Percentiles rank a stretch among this genome's conserved stretches.
Evolutionary conservation across 2,888 invertebrate genomes (phyloP).

Genomic region (Ditylenchus weischeri): DNA sequence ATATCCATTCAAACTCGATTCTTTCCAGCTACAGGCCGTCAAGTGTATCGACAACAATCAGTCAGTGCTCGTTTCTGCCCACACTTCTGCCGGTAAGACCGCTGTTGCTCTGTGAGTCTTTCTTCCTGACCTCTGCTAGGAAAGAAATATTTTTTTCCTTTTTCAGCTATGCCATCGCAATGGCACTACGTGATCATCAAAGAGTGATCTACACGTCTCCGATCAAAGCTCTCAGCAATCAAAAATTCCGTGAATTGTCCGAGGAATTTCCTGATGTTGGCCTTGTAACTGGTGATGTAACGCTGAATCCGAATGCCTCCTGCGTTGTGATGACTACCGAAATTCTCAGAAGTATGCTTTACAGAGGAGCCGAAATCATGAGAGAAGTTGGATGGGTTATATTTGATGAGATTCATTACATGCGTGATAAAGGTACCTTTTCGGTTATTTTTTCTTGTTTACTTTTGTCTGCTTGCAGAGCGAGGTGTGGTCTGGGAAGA

Average conservation of each 20-base stretch:
- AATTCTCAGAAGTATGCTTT: slow-evolving; percentile 96
- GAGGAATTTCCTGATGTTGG: slow-evolving; percentile 84
- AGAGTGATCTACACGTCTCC: slow-evolving; percentile 98
- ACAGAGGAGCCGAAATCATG: slow-evolving; percentile 96
- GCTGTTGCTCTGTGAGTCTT: slow-evolving; percentile 84
- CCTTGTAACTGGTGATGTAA: slow-evolving; percentile 95
- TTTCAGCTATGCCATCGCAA: slow-evolving; percentile 80
- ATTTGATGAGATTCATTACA: slow-evolving; percentile 99
- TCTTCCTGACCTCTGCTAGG: not conserved
- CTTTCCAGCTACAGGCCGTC: slow-evolving; percentile 77
- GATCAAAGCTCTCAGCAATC: slow-evolving; percentile 97
- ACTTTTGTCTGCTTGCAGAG: slow-evolving; percentile 64
- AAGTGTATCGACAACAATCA: slow-evolving; percentile 92
- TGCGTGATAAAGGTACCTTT: slow-evolving; percentile 79
- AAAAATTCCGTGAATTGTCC: slow-evolving; percentile 94
- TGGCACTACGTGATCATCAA: slow-evolving; percentile 87
- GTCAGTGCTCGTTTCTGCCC: slow-evolving; percentile 95
- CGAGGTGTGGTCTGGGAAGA: slow-evolving; percentile 99
- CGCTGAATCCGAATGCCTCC: slow-evolving; percentile 94
- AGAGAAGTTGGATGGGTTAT: slow-evolving; percentile 99
- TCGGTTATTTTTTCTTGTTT: not conserved
- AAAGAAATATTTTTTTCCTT: not conserved
- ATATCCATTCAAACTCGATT: slow-evolving; percentile 90
- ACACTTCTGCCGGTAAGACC: slow-evolving; percentile 98
- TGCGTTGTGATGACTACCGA: slow-evolving; percentile 99